phyloP scores from a whole-genome alignment of 2,113 vertebrate genomes.

The Notechis scutatus region DNA sequence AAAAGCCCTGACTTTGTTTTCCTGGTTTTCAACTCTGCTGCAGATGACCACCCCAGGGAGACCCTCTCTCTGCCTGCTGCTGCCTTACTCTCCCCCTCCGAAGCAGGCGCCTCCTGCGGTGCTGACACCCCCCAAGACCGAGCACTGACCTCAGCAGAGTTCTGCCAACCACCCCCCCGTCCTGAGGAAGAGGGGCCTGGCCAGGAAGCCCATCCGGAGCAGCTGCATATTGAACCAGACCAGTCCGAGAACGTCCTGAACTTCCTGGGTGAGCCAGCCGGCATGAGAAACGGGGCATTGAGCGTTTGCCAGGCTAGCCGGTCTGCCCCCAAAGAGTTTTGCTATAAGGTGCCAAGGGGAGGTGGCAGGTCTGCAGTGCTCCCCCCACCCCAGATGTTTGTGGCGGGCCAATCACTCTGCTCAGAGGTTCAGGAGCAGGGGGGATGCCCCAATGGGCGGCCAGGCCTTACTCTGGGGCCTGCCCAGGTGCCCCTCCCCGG shows the following conservation, averaged over 20 bases:
- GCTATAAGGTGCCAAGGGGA: background rate
- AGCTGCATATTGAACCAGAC: slow-evolving; percentile 21
- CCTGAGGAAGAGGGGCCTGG: slow-evolving; percentile 4
- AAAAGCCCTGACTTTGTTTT: background rate
- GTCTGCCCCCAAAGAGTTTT: background rate
- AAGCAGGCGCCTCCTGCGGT: background rate
- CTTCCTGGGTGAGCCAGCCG: slow-evolving; percentile 38
- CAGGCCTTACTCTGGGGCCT: background rate
- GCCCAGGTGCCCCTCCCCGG: background rate
- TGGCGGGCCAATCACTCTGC: background rate
- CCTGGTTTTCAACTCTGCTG: background rate
- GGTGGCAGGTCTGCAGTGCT: background rate
- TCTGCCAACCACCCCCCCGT: background rate
- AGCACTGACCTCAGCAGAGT: slow-evolving; percentile 7
- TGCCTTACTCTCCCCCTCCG: background rate
- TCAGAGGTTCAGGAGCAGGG: background rate
- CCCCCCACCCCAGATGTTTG: background rate
- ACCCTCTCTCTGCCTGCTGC: background rate
- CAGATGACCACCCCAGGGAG: background rate
- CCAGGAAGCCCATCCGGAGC: slow-evolving; percentile 33
- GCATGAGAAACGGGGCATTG: background rate
- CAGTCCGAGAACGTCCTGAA: slow-evolving; percentile 38
- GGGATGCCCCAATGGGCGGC: background rate
- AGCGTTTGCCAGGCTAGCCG: background rate
- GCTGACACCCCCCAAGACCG: background rate